Base-by-base conservation (phyloP, 2,113 vertebrate genomes). In the Odobenus rosmarus region DNA sequence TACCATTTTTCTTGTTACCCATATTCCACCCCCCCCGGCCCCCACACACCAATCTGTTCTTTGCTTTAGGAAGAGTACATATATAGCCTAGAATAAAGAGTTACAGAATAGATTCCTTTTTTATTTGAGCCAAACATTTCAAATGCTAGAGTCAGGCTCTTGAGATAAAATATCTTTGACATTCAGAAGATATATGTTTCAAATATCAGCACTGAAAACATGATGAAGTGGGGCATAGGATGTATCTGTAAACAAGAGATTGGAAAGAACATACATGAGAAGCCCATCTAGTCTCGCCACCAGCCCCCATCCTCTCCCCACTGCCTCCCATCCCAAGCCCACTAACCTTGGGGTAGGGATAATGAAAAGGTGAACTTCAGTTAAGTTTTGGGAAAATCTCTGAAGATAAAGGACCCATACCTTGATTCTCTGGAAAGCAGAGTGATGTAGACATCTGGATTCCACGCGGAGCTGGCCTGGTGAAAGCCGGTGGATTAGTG, bases 381-480 rank as follows among this genome's bases (percentile, higher is more conserved):
- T 4, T 4, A 64, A 23, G 1, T 49, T 90, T 71, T 13, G 39
- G 15, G 11, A 1, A 83, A 42, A 72, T 53, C 31, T 55, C 15
- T 39, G 9, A 72, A 71, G 90, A 49, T 26, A 51, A 51, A 71
- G 23, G 19, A 26, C 8, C 21, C 33, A 57, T 33, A 11, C 31
- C 3, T 64, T 18, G 9, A 24, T 19, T 72, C 36, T 13, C 16
- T 42, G n/a, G n/a, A 49, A n/a, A 33, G 21, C 39, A 7, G 4
- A 18, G 1, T 61, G 36, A 5, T 2, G 0, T 18, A 72, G 33
- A 76, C 5, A 36, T 4, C 26, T 23, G 0, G 0, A 3, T 59
- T 9, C 36, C 19, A 31, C 0, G 12, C 0, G 1, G 4, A 24
- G 24, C 36, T 57, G 10, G 11, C 15, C 31, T 3, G 4, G 0